Percentiles rank a stretch among this genome's conserved stretches.
Evolutionary conservation across 2,113 vertebrate species (phyloP).

Genomic region (Petrocephalus zakoni): DNA sequence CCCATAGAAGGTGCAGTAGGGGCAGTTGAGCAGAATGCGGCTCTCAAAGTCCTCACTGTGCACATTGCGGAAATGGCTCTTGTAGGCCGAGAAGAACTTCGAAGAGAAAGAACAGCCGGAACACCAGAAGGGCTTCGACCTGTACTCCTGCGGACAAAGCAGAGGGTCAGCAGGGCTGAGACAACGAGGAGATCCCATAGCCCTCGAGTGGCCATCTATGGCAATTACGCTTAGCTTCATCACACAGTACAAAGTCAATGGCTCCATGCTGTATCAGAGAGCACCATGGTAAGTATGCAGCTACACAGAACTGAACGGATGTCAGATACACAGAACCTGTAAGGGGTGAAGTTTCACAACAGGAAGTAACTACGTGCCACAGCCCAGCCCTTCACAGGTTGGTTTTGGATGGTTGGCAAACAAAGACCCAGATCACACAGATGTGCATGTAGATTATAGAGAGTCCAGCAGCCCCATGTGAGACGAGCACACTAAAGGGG

Average conservation of each 20-base stretch:
- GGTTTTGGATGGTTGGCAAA: background rate
- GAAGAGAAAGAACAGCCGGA: slow-evolving; percentile 93
- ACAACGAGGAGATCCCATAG: background rate
- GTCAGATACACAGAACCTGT: background rate
- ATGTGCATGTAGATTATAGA: background rate
- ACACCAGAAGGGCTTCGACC: slow-evolving; percentile 98
- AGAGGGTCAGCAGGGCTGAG: background rate
- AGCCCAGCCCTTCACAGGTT: background rate
- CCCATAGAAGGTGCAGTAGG: slow-evolving; percentile 91
- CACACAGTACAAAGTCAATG: background rate
- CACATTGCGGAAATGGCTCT: slow-evolving; percentile 98
- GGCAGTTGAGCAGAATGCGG: slow-evolving; percentile 90
- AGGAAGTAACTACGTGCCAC: background rate
- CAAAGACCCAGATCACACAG: background rate
- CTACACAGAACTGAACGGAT: background rate
- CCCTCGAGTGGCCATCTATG: background rate
- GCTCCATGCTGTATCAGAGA: background rate
- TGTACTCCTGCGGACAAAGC: slow-evolving; percentile 70
- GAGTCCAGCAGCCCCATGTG: background rate
- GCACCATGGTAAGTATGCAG: background rate
- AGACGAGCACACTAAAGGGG: background rate
- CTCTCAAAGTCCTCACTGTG: slow-evolving; percentile 92
- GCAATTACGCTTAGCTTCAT: background rate
- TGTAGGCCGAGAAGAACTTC: slow-evolving; percentile 97
- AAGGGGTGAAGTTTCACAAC: background rate